Evolutionary conservation across 2,113 vertebrate species (phyloP), one percentile per base, ranked within the genome.

Genomic region (Fulmarus glacialis): DNA sequence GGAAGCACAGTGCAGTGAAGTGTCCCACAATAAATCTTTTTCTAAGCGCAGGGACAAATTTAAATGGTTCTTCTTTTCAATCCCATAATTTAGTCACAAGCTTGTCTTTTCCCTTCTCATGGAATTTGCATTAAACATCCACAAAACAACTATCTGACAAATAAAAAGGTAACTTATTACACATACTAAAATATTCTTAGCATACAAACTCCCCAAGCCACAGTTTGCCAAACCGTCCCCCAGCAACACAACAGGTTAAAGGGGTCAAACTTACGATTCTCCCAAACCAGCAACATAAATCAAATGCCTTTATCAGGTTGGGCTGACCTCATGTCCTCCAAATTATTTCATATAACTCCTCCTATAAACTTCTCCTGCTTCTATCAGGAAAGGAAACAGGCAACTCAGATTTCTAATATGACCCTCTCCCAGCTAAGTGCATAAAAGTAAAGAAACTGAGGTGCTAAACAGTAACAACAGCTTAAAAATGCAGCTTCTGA

Each of bases 311-410:
- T 53, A 45, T 58, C 74, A 89, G 21, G 20, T 4, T 62, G 21
- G 67, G 47, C n/a, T 52, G 12, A 59, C 29, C 15, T 22, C 15
- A 59, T 8, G 45, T 15, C 42, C 40, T 88, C 79, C 15, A 18
- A 83, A 82, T 63, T 96, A 88, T 94, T 89, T 88, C 62, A 6
- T 52, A n/a, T 86, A 94, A 93, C n/a, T 72, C 53, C 9, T n/a
- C 12, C 66, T 53, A 62, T 10, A 88, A 83, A 83, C 36, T 36
- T 36, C 21, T 67, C 52, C 45, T 27, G 40, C 67, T 83, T 63
- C 68, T 45, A 70, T 55, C 24, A 87, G 55, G 18, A 88, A 94
- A 42, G 2, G 26, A 60, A 96, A 87, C 6, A 62, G 29, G 11
- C 22, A 89, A 66, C 6, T 93, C n/a, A 32, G 20, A 87, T 78